Percentiles rank a stretch among this genome's conserved stretches.
phyloP scores from a whole-genome alignment of 2,797 vertebrate genomes.

The Chelidonichthys spinosus region DNA sequence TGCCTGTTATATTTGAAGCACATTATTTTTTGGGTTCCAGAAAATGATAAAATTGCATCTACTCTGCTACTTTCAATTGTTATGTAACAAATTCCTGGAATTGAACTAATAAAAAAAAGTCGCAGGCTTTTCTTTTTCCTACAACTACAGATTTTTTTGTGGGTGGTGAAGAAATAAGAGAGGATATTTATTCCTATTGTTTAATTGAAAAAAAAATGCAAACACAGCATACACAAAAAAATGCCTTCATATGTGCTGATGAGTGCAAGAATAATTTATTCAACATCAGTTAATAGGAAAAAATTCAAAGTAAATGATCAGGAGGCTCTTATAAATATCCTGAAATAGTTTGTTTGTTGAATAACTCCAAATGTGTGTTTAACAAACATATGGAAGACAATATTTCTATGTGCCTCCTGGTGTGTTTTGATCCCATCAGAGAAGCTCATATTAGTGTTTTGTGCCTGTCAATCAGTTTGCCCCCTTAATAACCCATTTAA shows the following conservation, averaged over 20 bases:
- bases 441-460: neutral
- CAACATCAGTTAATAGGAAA: neutral
- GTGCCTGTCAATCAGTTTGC: neutral
- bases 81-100: neutral
- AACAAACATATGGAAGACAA: neutral
- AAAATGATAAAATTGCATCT: neutral
- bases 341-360: neutral
- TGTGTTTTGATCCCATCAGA: neutral
- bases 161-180: neutral
- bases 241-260: neutral
- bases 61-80: neutral
- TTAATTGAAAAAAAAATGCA: neutral
- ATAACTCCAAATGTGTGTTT: neutral
- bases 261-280: neutral
- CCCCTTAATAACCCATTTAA: neutral
- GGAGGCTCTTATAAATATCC: neutral
- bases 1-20: neutral
- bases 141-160: neutral
- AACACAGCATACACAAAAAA: neutral
- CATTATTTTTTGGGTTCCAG: neutral
- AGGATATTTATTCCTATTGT: neutral
- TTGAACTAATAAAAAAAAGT: neutral
- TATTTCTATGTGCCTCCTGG: neutral
- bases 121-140: neutral
- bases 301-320: conserved; percentile 6